A percentile compares a stretch with the other conserved stretches of the same genome.
phyloP scores from a whole-genome alignment of 2,888 invertebrate species.

The Ectemnius continuus region DNA sequence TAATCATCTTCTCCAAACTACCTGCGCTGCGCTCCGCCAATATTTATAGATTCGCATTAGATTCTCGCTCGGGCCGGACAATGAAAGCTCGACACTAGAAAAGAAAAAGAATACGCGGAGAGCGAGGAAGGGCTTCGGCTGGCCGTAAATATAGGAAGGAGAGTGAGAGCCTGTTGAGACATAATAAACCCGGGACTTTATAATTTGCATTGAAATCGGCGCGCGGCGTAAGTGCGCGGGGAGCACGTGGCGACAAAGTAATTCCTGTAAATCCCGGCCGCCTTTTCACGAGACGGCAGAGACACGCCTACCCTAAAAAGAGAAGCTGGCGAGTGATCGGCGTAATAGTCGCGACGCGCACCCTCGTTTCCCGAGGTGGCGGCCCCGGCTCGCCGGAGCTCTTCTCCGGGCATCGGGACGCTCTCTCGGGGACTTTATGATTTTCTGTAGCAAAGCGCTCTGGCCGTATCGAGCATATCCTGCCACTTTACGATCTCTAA shows the following conservation, averaged over 20 bases:
- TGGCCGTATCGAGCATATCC: conserved; percentile 55
- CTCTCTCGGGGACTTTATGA: conserved; percentile 61
- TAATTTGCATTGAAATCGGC: background rate
- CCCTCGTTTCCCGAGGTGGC: conserved; percentile 23
- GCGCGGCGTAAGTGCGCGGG: background rate
- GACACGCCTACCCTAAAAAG: conserved; percentile 16
- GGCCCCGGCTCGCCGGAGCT: background rate
- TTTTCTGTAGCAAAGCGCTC: conserved; percentile 58
- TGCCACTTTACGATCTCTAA: conserved; percentile 68
- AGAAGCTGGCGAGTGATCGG: conserved; percentile 30
- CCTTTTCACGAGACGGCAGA: background rate
- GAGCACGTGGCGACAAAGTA: conserved; percentile 13
- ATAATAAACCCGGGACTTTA: conserved; percentile 1
- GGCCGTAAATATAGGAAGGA: too few relatives aligned
- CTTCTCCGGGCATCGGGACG: conserved; percentile 45
- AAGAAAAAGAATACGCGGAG: too few relatives aligned
- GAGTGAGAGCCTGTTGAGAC: background rate
- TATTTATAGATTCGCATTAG: background rate
- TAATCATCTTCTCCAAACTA: conserved; percentile 22
- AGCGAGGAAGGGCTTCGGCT: too few relatives aligned
- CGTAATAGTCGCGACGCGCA: conserved; percentile 24
- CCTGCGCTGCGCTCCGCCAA: conserved; percentile 17
- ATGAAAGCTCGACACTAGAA: too few relatives aligned
- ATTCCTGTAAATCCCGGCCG: background rate
- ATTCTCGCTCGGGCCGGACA: too few relatives aligned